Evolutionary conservation across 2,888 invertebrate species (phyloP), one percentile per base, ranked within the genome.

Genomic region (Nasonia oneida): DNA sequence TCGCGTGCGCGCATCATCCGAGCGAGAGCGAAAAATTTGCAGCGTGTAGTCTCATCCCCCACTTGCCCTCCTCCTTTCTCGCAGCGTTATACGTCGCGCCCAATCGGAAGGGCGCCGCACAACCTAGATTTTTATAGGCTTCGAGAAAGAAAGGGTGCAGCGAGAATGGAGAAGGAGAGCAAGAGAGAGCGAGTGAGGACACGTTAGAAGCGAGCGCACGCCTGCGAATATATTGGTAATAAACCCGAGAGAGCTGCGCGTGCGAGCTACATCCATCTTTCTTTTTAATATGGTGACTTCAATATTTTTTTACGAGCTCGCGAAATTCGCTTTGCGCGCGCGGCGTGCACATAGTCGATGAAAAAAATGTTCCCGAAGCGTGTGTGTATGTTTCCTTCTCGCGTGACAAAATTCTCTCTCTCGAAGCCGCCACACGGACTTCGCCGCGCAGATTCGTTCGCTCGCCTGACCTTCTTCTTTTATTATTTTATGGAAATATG

Each of bases 221-320:
- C 42, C 39, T 64, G 86, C 79, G 79, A 84, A 84, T 87, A 87
- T 86, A 84, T 82, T 80, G 87, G 87, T 85, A 85, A 85, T 85
- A 85, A 83, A 85, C 80, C 53, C 50, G 81, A 18, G 81, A 18
- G 75, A 64, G 74, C 70, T 39, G 74, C 61, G 73, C 71, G 57
- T 53, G 78, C 82, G 57, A 61, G 73, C 80, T 80, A 81, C 61
- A 85, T 81, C 82, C 83, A 74, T 87, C 85, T 83, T 78, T 37
- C 83, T 83, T 74, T 82, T 86, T 86, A 86, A 87, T 86, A 87
- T 77, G 81, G 85, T 61, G 78, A 87, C 85, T 86, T 86, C 85
- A 84, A 87, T 86, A 81, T 86, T 84, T 83, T 84, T 87, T 86
- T 86, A 87, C 81, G 87, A 84, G 80, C 73, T 64, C 74, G 83